Base-by-base conservation (phyloP, 2,888 invertebrate genomes). In the Agrochola circellaris region DNA sequence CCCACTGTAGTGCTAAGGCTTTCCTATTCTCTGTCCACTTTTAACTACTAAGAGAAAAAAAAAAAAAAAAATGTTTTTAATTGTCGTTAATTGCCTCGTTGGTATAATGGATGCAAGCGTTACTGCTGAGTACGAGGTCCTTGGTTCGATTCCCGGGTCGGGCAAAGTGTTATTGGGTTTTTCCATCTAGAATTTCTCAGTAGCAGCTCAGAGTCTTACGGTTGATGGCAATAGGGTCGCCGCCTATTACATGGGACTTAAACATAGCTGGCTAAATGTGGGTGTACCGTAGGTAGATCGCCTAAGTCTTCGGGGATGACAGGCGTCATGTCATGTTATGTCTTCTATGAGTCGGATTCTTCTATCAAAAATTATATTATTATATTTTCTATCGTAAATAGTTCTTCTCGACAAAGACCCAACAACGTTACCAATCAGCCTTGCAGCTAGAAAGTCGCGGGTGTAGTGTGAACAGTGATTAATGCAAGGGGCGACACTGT, bases 401-500 rank as follows among this genome's bases (percentile, higher is more conserved):
- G 7, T 51, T 48, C 6, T 30, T 26, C 17, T n/a, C 26, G 13
- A 51, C 54, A 62, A 78, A 78, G n/a, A 26, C 23, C 11, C 48
- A 54, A 69, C 34, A 56, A 30, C 26, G 38, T 77, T 72, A 69
- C 64, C 79, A 75, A 79, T 82, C 71, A 75, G 75, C 71, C 34
- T 75, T 69, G 58, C 51, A 67, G 38, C 17, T 42, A 77, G 54
- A 72, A 77, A 79, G 70, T 75, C 58, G 62, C 54, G 23, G 51
- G 26, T 64, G 58, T 81, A 61, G 83, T 82, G 84, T 74, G 81
- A 87, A 77, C 83, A 85, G 86, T 80, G 84, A 88, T 89, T 89
- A 91, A 91, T 90, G 88, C 85, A 89, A 87, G 62, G 83, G 87
- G 86, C 86, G 89, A 89, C 88, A 83, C 74, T 73, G 87, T 86